phyloP scores from a whole-genome alignment of 2,888 invertebrate species.

The Pherbina coryleti region DNA sequence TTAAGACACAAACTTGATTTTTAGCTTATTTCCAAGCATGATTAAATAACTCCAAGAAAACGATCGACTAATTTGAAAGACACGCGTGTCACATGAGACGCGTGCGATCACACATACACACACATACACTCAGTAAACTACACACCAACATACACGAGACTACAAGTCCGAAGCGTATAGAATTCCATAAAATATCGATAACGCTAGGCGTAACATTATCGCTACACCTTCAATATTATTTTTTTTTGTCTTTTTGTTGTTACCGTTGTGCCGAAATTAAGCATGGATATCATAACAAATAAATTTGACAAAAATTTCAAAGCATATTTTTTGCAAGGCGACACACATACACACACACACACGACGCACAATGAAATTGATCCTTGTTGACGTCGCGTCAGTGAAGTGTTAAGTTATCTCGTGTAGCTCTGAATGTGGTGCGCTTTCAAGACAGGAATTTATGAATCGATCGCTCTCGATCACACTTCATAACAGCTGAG shows the following conservation, averaged over 20 bases:
- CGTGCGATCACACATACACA: constrained; percentile 58
- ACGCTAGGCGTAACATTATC: constrained; percentile 14
- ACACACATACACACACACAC: constrained; percentile 46
- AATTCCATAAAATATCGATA: neutral
- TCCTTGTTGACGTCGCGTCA: constrained; percentile 26
- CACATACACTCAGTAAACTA: neutral
- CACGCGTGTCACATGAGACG: constrained; percentile 67
- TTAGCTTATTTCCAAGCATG: neutral
- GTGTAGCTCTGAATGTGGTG: neutral
- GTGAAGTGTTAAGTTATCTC: constrained; percentile 29
- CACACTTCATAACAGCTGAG: constrained; percentile 12
- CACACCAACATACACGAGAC: neutral
- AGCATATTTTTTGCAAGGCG: neutral
- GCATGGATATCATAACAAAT: constrained; percentile 10
- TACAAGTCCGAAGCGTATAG: too few species aligned
- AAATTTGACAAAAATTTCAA: constrained; percentile 9
- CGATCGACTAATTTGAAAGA: neutral
- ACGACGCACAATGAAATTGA: constrained; percentile 9
- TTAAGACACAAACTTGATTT: constrained; percentile 6
- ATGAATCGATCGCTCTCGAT: constrained; percentile 14
- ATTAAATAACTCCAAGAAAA: neutral
- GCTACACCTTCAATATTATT: neutral
- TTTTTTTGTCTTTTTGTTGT: neutral
- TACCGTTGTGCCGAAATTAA: neutral
- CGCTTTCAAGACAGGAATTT: neutral